Base-by-base conservation (phyloP, 1,140 invertebrate species). In the Sarcophaga bullata region DNA sequence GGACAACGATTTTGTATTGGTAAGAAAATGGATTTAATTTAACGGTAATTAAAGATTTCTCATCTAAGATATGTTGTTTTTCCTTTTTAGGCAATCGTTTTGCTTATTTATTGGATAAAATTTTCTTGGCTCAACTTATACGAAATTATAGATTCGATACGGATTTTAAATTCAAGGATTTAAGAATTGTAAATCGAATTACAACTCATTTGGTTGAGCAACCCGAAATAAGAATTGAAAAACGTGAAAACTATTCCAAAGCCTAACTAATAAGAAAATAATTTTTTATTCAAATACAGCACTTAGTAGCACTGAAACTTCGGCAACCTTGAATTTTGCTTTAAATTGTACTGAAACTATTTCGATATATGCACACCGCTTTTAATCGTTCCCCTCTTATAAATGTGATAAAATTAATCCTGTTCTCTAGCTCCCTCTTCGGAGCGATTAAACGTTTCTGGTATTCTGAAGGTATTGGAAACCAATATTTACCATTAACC, bases 1-100 rank as follows among this genome's bases (percentile, higher is more conserved):
- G 93, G 93, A 13, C 89, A 90, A 7, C 85, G 93, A 82, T 93
- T 92, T 84, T 93, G 92, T 85, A 92, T 93, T 75, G 92, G 86
- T 87, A 85, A 84, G 68, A 11, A 75, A n/a, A 72, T 19, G 17
- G 17, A 72, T 9, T n/a, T n/a, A 7, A 72, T 9, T 72, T n/a
- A n/a, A 7, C 8, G n/a, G 6, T 8, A 72, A 72, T 0, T 72
- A n/a, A 10, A 4, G 0, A 10, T 15, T 4, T 13, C 7, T 54
- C 10, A 13, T 54, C 15, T 7, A 54, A 8, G 4, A 8, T 52
- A 10, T 52, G 0, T 52, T 52, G 9, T 7, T 47, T 15, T 52
- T 52, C 1, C 15, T 1, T 81, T 83, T 37, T 48, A 80, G 76
- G 76, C 25, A 52, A n/a, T 17, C 48, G 52, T 73, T 83, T 80